These are phyloP conservation scores for Tragelaphus buxtoni DNA, from an alignment of 2,113 vertebrate genomes.

Conservation along the genomic window DNA sequence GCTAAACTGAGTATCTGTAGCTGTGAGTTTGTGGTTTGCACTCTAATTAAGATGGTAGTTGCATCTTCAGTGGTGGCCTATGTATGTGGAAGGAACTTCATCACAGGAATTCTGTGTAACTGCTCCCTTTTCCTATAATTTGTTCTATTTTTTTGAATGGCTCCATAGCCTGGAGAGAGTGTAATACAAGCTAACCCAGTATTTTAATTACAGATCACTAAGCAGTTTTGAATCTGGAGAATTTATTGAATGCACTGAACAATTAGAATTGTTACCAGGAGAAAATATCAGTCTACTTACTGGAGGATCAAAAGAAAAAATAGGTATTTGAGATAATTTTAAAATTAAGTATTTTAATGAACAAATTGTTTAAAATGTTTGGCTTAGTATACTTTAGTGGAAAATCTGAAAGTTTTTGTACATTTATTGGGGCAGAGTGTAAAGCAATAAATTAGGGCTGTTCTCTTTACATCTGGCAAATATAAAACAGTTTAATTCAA, in stretches of 20 bases:
- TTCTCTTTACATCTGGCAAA: not conserved
- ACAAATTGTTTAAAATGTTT: not conserved
- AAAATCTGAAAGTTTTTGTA: not conserved
- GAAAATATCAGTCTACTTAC: slow-evolving; percentile 92
- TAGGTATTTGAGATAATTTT: slow-evolving; percentile 82
- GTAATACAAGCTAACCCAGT: slow-evolving; percentile 4
- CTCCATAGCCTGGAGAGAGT: not conserved
- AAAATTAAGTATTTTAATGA: slow-evolving; percentile 15
- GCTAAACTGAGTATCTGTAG: not conserved
- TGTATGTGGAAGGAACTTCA: not conserved
- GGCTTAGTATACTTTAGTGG: slow-evolving; percentile 5
- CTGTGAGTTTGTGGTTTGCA: not conserved
- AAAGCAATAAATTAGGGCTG: not conserved
- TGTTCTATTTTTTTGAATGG: not conserved
- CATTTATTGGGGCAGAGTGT: not conserved
- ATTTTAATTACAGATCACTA: slow-evolving; percentile 86
- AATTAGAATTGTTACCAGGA: slow-evolving; percentile 94
- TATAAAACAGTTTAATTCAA: slow-evolving; percentile 14
- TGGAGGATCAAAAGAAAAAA: slow-evolving; percentile 92
- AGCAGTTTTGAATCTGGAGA: slow-evolving; percentile 94
- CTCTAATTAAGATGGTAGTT: not conserved
- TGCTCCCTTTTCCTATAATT: not conserved
- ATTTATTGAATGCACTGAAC: slow-evolving; percentile 89
- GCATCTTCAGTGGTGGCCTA: not conserved
- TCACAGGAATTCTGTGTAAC: not conserved